phyloP scores from a whole-genome alignment of 2,113 vertebrate species.

The Phasianus colchicus region DNA sequence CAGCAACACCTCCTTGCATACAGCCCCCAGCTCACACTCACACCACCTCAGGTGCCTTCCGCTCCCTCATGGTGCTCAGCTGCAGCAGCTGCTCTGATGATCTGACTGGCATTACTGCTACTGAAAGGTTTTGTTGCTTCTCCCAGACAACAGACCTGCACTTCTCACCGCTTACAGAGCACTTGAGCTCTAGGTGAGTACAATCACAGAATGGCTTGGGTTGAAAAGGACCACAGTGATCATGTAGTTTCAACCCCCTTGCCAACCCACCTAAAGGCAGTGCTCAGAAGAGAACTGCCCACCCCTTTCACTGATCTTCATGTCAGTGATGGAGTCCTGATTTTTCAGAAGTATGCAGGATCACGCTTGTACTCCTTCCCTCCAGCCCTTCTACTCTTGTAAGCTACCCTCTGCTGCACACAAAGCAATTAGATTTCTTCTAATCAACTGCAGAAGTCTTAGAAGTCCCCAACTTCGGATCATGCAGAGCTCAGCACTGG shows the following conservation, averaged over 20 bases:
- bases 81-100: background rate
- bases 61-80: background rate
- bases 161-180: too few species aligned
- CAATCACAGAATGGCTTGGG: too few species aligned
- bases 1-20: background rate
- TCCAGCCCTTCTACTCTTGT: background rate
- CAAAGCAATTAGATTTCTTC: background rate
- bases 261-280: background rate
- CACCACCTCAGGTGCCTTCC: background rate
- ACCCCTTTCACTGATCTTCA: background rate
- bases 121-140: background rate
- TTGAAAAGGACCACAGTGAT: too few species aligned
- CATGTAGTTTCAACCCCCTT: too few species aligned
- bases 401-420: background rate
- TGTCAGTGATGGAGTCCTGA: rapidly evolving
- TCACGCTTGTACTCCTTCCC: background rate
- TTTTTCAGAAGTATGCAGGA: background rate
- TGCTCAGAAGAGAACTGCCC: background rate
- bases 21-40: background rate
- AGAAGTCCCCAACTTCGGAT: background rate
- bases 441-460: background rate
- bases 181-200: background rate
- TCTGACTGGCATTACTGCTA: background rate
- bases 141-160: background rate
- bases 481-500: background rate